These are phyloP conservation scores for Synanthedon andrenaeformis DNA, from an alignment of 2,888 invertebrate genomes.

Conservation along the genomic window DNA sequence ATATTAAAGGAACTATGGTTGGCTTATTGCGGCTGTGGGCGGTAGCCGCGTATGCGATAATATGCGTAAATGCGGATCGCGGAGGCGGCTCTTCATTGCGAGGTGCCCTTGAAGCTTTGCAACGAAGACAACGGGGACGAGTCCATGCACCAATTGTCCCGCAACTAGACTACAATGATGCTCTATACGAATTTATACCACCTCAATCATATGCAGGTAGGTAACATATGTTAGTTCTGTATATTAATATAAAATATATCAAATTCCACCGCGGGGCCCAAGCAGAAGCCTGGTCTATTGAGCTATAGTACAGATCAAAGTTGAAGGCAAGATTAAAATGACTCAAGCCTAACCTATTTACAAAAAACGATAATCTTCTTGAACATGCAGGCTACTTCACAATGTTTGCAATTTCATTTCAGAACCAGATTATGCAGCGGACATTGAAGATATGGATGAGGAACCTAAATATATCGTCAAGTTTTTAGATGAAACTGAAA, in stretches of 20 bases:
- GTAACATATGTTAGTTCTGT: conserved; percentile 8
- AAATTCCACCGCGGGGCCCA: not conserved
- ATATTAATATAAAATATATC: not conserved
- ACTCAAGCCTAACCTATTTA: too few relatives aligned
- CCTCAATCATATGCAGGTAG: conserved; percentile 47
- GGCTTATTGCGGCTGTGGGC: conserved; percentile 36
- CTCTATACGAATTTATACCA: conserved; percentile 50
- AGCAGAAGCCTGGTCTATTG: too few relatives aligned
- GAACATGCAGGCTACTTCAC: too few relatives aligned
- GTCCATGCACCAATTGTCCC: conserved; percentile 31
- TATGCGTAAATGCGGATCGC: conserved; percentile 29
- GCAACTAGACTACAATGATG: conserved; percentile 40
- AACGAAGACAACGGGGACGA: conserved; percentile 59
- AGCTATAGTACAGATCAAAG: too few relatives aligned
- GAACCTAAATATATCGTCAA: conserved; percentile 47
- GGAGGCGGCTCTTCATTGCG: conserved; percentile 57
- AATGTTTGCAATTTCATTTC: conserved; percentile 13
- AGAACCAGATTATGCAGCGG: conserved; percentile 50
- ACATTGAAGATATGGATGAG: conserved; percentile 43
- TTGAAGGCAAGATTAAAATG: too few relatives aligned
- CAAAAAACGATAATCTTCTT: too few relatives aligned
- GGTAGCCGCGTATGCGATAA: conserved; percentile 25
- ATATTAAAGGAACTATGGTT: conserved; percentile 21
- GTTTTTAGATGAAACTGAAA: conserved; percentile 47
- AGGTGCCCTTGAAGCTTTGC: conserved; percentile 64